Percentiles rank a stretch among this genome's conserved stretches.
Evolutionary conservation across 2,888 invertebrate genomes (phyloP).

Genomic region (Oscheius sp.): DNA sequence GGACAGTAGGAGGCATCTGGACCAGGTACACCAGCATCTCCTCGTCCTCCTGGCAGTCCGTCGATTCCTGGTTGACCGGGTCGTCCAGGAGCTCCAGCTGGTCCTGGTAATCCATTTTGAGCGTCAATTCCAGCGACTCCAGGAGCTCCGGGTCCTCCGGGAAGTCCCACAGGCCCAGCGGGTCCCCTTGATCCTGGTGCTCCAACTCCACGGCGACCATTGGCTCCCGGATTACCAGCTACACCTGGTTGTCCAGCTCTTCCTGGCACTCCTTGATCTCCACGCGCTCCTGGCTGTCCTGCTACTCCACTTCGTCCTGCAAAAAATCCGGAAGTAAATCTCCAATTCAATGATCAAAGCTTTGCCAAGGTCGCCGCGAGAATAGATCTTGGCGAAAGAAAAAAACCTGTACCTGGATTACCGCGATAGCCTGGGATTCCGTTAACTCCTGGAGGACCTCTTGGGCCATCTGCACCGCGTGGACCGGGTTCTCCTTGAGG

Average conservation of each 20-base stretch:
- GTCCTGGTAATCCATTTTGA: background rate
- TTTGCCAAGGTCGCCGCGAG: too few relatives aligned
- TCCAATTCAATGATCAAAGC: too few relatives aligned
- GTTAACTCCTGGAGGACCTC: background rate
- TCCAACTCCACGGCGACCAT: background rate
- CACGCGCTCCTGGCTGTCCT: slow-evolving; percentile 7
- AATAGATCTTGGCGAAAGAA: background rate
- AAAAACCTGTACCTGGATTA: background rate
- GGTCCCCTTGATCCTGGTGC: slow-evolving; percentile 1
- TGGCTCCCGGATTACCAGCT: slow-evolving; percentile 7
- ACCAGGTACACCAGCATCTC: slow-evolving; percentile 6
- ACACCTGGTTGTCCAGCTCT: background rate
- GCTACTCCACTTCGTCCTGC: slow-evolving; percentile 14
- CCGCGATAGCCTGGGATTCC: slow-evolving; percentile 11
- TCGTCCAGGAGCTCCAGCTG: background rate
- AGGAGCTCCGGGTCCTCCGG: slow-evolving; percentile 4
- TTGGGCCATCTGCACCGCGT: background rate
- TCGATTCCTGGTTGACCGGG: background rate
- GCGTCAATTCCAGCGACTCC: slow-evolving; percentile 9
- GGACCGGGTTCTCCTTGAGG: slow-evolving; percentile 18
- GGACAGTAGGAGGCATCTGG: slow-evolving; percentile 16
- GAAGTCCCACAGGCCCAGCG: background rate
- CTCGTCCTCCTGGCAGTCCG: background rate
- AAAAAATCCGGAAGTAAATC: background rate
- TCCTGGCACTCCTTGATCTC: slow-evolving; percentile 11